Base-by-base conservation (phyloP, 2,888 invertebrate genomes). In the Harmothoe impar region DNA sequence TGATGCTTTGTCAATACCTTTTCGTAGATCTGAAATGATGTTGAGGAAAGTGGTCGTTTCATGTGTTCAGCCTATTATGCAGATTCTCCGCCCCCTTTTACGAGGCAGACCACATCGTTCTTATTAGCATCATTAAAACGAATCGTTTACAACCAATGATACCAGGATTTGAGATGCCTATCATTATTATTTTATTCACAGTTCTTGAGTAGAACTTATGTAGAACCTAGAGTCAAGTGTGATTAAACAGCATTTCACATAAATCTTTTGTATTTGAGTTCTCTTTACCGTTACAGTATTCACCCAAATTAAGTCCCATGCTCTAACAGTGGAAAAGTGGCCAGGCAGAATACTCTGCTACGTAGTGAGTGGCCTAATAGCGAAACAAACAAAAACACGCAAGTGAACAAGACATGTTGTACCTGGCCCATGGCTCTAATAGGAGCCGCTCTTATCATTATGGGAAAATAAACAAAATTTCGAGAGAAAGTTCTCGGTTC, bases 211-310 rank as follows among this genome's bases (percentile, higher is more conserved):
- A 62, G n/a, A n/a, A n/a, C n/a, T n/a, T n/a, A n/a, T 62, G 62
- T 62, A 62, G 62, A 62, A 62, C 12, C 7, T 62, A 62, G 62
- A 62, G 62, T 62, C 20, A 3, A 62, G 20, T 62, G 20, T 15
- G 20, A 62, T 62, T 62, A 62, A 62, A 62, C n/a, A n/a, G n/a
- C n/a, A 62, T n/a, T 62, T 62, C 15, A 62, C 62, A 62, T n/a
- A 62, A 10, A 43, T 43, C 3, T 43, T 3, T 43, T 43, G 43
- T 43, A 43, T 10, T 7, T 43, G 3, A 43, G 43, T 43, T 10
- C 10, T 43, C 43, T 7, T 43, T 43, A n/a, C n/a, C n/a, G n/a
- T n/a, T n/a, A n/a, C n/a, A n/a, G n/a, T n/a, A n/a, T n/a, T n/a
- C n/a, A n/a, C n/a, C n/a, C n/a, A n/a, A n/a, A n/a, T n/a, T n/a